Evolutionary conservation across 2,888 invertebrate species (phyloP), one percentile per base, ranked within the genome.

Genomic region (Nyleta sp.): DNA sequence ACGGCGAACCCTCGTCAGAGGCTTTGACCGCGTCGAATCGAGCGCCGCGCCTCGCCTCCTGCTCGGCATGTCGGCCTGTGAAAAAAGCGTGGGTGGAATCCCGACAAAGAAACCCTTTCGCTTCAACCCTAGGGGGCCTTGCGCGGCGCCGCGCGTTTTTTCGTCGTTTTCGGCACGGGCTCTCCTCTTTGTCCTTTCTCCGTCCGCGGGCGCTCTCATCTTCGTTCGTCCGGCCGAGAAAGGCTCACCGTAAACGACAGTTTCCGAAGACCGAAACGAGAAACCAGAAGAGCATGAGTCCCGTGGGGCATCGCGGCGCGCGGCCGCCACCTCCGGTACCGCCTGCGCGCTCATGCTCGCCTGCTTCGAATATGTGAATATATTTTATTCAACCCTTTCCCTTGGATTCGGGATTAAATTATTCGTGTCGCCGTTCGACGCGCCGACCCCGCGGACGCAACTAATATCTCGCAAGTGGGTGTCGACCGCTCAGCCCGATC

Each of bases 311-410:
- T 24, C 59, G 55, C 18, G 57, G 33, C 71, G 28, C 48, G 33
- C 42, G 20, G 22, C 17, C 1, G 35, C 17, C 7, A 72, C 17
- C 17, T 33, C 44, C 1, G 35, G 17, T 6, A 72, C 17, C 17
- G 28, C 44, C 89, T 89, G 78, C 40, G 42, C 17, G 17, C 24
- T 75, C 84, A 87, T 90, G 84, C 65, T 82, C 76, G 83, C 90
- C 90, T 90, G 87, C 79, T 89, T 84, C 87, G 89, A 90, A 90
- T 90, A 90, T 90, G 90, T 90, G 90, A 90, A 90, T 90, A 90
- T 90, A 90, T 90, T 90, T 90, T 90, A 90, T 90, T 90, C 90
- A 90, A 90, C 89, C 90, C 90, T 90, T 90, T 88, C 86, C 87
- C 86, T 82, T 82, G 83, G 86, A 82, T 83, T 71, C 53, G 35